A percentile compares a stretch with the other conserved stretches of the same genome.
Conservation (phyloP, 1,140 invertebrate genomes). For the Drosophila sucinea region DNA sequence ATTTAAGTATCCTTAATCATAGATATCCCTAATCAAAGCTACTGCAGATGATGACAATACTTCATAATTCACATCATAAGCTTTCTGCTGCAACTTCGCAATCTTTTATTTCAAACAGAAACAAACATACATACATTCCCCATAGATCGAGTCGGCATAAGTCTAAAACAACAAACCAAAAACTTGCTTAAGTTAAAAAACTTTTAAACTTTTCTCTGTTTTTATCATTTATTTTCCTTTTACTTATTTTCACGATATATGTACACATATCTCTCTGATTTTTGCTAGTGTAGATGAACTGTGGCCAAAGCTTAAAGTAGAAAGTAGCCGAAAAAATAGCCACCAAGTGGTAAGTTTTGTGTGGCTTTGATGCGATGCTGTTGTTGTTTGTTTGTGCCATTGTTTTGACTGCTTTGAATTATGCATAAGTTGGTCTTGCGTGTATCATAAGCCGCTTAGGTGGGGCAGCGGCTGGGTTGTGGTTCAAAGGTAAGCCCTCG, state of each 20-base stretch:
- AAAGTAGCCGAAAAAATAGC: conserved; percentile 23
- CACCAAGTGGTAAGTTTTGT: conserved; percentile 39
- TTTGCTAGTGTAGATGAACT: conserved; percentile 25
- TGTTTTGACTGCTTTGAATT: conserved; percentile 46
- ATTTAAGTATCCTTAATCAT: too few species aligned
- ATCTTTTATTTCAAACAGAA: too few species aligned
- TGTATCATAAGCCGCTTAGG: conserved; percentile 45
- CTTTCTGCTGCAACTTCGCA: too few species aligned
- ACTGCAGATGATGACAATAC: too few species aligned
- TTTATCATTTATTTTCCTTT: too few species aligned
- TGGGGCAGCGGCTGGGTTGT: not conserved
- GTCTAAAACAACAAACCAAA: too few species aligned
- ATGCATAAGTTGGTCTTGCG: conserved; percentile 50
- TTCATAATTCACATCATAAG: too few species aligned
- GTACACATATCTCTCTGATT: not conserved
- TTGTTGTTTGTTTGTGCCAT: conserved; percentile 25
- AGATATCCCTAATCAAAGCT: too few species aligned
- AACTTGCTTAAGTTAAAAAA: too few species aligned
- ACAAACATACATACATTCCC: too few species aligned
- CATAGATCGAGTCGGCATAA: too few species aligned
- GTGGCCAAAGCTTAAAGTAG: conserved; percentile 24
- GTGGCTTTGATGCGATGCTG: conserved; percentile 33
- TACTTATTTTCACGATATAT: not conserved
- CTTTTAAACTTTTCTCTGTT: too few species aligned
- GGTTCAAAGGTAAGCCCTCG: conserved; percentile 38